phyloP scores from a whole-genome alignment of 1,140 invertebrate species.

The Drosophila carrolli region DNA sequence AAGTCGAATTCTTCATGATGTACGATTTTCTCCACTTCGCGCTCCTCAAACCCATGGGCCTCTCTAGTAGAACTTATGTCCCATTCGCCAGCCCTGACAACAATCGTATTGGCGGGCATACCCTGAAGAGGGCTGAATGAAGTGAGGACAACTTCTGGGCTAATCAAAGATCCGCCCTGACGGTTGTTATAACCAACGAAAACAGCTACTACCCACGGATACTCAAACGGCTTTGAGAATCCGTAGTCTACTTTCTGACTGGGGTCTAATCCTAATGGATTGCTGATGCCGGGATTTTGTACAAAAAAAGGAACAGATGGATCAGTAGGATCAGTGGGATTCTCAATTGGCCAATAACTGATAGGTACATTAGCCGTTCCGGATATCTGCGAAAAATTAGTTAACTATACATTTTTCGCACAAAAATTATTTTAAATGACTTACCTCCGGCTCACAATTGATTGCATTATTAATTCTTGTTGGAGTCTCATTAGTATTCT shows the following conservation, averaged over 20 bases:
- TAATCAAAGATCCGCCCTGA: constrained; percentile 1
- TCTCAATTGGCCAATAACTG: no score
- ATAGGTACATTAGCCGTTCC: no score
- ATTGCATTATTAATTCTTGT: no score
- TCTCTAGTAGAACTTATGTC: background rate
- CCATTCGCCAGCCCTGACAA: constrained; percentile 23
- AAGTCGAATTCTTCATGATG: background rate
- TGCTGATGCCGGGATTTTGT: background rate
- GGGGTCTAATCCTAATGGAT: background rate
- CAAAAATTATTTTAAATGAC: background rate
- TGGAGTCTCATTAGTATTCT: no score
- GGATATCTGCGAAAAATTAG: background rate
- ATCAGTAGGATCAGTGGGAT: no score
- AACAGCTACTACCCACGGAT: constrained; percentile 2
- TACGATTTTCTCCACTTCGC: background rate
- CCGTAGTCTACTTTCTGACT: background rate
- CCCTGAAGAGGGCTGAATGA: background rate
- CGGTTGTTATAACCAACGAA: background rate
- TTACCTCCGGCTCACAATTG: no score
- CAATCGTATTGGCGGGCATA: background rate
- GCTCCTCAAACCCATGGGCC: background rate
- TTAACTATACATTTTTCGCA: background rate
- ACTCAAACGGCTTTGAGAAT: background rate
- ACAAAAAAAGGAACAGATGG: no score
- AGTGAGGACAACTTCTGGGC: constrained; percentile 7